These are phyloP conservation scores for Adelosebastes latens DNA, from an alignment of 2,797 vertebrate genomes.

Conservation along the genomic window DNA sequence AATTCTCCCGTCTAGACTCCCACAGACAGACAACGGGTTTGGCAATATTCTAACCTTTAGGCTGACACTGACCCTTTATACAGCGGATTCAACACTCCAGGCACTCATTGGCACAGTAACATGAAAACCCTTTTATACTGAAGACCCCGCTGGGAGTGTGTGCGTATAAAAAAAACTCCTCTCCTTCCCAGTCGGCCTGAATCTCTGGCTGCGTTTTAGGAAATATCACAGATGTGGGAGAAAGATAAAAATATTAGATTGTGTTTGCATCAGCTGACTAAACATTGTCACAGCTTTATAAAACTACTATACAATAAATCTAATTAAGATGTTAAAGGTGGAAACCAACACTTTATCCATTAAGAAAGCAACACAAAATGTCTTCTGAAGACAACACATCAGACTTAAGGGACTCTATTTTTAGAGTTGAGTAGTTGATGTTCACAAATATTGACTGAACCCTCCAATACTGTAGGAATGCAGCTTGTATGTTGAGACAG, in stretches of 20 bases:
- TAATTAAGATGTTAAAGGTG: background rate
- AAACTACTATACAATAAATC: background rate
- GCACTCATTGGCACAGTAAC: conserved; percentile 56
- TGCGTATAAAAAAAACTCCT: conserved; percentile 6
- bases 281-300: background rate
- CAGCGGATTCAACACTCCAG: conserved; percentile 33
- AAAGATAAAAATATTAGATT: background rate
- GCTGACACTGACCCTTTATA: conserved; percentile 19
- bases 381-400: background rate
- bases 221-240: conserved; percentile 11
- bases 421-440: background rate
- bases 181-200: background rate
- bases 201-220: conserved; percentile 4
- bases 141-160: conserved; percentile 24
- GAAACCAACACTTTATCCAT: background rate
- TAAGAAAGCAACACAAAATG: background rate
- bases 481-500: background rate
- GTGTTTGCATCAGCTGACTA: background rate
- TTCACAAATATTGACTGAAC: background rate
- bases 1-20: background rate
- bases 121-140: conserved; percentile 65
- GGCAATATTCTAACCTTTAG: conserved; percentile 32
- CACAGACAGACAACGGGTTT: conserved; percentile 3
- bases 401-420: background rate
- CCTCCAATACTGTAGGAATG: background rate